Percentiles rank a stretch among this genome's conserved stretches.
Evolutionary conservation across 2,888 invertebrate genomes (phyloP).

Genomic region (Gibbula magus): DNA sequence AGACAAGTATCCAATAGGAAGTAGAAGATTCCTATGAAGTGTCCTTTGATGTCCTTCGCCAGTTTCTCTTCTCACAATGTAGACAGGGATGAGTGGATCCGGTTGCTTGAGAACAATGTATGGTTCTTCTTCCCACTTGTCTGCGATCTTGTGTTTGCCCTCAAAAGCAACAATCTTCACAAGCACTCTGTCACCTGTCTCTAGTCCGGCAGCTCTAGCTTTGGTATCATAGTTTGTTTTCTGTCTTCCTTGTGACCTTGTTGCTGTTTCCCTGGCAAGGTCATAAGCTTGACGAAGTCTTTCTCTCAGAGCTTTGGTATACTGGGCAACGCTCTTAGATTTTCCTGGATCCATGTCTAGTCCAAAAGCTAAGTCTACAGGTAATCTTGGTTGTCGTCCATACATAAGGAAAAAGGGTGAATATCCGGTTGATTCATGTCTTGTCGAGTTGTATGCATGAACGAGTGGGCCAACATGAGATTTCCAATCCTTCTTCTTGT

Average conservation of each 20-base stretch:
- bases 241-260: background rate
- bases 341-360: too few relatives aligned
- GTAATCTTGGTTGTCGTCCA: constrained; percentile 38
- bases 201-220: constrained; percentile 11
- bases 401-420: constrained; percentile 41
- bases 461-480: too few relatives aligned
- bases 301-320: background rate
- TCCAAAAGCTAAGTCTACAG: constrained; percentile 37
- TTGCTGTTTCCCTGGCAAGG: background rate
- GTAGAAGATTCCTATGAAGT: constrained; percentile 9
- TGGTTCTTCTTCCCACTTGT: constrained; percentile 19
- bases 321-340: background rate
- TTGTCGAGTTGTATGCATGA: constrained; percentile 34
- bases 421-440: constrained; percentile 35
- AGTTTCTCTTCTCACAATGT: background rate
- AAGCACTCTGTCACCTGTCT: constrained; percentile 21
- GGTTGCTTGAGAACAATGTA: constrained; percentile 9
- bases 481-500: constrained; percentile 40
- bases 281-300: constrained; percentile 17
- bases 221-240: constrained; percentile 18
- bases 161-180: too few relatives aligned
- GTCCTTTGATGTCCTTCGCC: constrained; percentile 6
- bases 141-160: constrained; percentile 14
- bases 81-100: constrained; percentile 20
- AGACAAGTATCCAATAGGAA: background rate